Conservation (phyloP, 2,888 invertebrate species). For the Byasa hedistus region DNA sequence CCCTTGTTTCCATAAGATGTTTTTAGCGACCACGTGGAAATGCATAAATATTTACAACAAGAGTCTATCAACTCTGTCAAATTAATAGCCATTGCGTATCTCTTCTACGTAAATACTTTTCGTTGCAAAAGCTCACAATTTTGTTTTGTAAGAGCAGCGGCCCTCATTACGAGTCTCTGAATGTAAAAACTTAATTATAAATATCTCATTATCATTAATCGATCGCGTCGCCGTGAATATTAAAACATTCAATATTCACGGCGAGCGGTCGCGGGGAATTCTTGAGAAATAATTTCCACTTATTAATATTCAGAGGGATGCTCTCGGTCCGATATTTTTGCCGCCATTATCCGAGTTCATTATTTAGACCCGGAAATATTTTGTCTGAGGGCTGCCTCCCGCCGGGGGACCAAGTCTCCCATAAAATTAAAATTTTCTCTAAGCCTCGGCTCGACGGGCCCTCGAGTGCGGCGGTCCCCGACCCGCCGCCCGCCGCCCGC, state of each 20-base stretch:
- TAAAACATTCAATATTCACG: conserved; percentile 40
- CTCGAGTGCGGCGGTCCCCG: conserved; percentile 3
- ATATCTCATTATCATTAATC: no score
- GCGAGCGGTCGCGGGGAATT: conserved; percentile 31
- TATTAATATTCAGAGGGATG: conserved; percentile 33
- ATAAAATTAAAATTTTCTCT: conserved; percentile 52
- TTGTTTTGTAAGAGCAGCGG: no score
- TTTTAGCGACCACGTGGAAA: no score
- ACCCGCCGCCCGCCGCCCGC: not conserved
- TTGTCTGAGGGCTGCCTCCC: conserved; percentile 12
- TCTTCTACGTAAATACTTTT: no score
- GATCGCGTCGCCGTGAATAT: conserved; percentile 10
- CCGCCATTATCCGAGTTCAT: conserved; percentile 60
- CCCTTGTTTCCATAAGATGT: no score
- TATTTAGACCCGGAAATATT: conserved; percentile 49
- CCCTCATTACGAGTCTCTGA: no score
- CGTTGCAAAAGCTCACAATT: no score
- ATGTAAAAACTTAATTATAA: no score
- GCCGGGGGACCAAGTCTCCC: conserved; percentile 45
- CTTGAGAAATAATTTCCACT: conserved; percentile 31
- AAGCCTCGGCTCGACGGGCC: conserved; percentile 13
- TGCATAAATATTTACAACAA: no score
- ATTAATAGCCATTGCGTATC: no score
- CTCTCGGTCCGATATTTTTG: conserved; percentile 43
- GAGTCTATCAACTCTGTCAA: no score